Evolutionary conservation across 2,113 vertebrate species (phyloP), one percentile per base, ranked within the genome.

Genomic region (Eolophus roseicapilla): DNA sequence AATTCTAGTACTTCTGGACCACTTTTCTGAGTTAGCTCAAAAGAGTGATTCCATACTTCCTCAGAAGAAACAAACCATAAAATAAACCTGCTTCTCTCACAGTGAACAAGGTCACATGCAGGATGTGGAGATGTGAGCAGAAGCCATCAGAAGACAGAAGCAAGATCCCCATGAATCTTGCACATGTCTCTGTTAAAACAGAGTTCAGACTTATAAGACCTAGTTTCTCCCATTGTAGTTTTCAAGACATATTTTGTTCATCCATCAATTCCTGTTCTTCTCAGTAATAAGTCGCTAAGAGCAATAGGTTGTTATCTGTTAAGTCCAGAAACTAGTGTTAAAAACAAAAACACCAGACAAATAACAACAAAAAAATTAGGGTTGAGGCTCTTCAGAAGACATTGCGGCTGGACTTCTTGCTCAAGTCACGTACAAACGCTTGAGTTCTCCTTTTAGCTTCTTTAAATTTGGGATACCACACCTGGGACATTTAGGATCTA

Each of bases 191-290:
- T 57, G 3, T 4, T n/a, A 13, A n/a, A 59, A 57, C 55, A 59
- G 50, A 52, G 55, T 21, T 59, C 25, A 62, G 39, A 13, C 6
- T 35, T 49, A 4, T 23, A 65, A 76, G 20, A 59, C 7, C 9
- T 27, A 5, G 12, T 25, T 69, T 71, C 37, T 86, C 11, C 25
- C 33, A 2, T n/a, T 73, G 8, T 11, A 37, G 10, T 43, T 88
- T 53, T 86, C 64, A 70, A 25, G 4, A n/a, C 5, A 3, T 21
- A 47, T 47, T 75, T 75, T 7, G 9, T 82, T 57, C 19, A 35
- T 33, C 76, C 11, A 8, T 20, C 35, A 35, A 3, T 39, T 20
- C 39, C 46, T 0, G 0, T 67, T 79, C 31, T 28, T 8, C 19
- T 53, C 35, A 68, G 39, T 28, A 75, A 63, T 17, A 76, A 64